These are phyloP conservation scores for Sparus aurata DNA, from an alignment of 2,797 vertebrate species.

Conservation along the genomic window DNA sequence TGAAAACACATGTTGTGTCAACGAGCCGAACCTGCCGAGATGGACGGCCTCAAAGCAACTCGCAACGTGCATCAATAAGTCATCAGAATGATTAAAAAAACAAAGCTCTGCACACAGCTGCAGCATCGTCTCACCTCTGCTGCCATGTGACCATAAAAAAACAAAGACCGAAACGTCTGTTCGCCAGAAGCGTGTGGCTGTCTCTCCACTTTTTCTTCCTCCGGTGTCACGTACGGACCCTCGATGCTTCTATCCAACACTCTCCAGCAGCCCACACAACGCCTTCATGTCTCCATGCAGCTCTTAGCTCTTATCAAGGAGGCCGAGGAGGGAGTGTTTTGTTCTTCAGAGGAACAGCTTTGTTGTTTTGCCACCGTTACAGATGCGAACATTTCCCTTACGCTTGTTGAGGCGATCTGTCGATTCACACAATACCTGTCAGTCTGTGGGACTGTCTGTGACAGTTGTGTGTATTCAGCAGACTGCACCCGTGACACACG, in stretches of 20 bases:
- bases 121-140: constrained; percentile 20
- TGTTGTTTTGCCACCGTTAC: constrained; percentile 34
- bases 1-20: neutral
- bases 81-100: neutral
- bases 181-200: constrained; percentile 16
- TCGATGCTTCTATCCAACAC: constrained; percentile 66
- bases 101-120: neutral
- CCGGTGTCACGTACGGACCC: constrained; percentile 29
- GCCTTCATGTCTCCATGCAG: constrained; percentile 47
- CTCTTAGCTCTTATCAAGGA: constrained; percentile 60
- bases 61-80: no score
- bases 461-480: constrained; percentile 26
- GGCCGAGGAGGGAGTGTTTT: constrained; percentile 51
- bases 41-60: neutral
- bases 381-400: constrained; percentile 30
- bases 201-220: constrained; percentile 35
- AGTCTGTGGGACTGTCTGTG: constrained; percentile 25
- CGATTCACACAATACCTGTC: constrained; percentile 38
- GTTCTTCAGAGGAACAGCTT: constrained; percentile 46
- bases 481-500: neutral
- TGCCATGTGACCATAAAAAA: neutral
- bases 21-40: neutral
- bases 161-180: neutral
- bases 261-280: constrained; percentile 59
- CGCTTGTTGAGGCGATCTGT: constrained; percentile 27